phyloP scores from a whole-genome alignment of 2,888 invertebrate species.

The Drosophila glabriapex region DNA sequence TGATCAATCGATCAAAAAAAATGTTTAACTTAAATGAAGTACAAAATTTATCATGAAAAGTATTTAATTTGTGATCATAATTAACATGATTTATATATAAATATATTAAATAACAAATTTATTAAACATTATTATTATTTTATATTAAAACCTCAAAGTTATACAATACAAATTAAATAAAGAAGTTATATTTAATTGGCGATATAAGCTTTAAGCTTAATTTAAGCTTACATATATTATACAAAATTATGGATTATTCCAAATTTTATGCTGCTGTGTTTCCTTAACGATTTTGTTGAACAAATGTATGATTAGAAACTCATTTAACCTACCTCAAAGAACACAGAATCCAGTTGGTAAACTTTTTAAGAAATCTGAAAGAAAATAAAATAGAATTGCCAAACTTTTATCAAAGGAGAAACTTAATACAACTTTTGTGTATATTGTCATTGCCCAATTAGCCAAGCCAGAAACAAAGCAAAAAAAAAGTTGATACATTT shows the following conservation, averaged over 20 bases:
- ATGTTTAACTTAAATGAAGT: neutral
- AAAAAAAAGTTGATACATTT: conserved; percentile 28
- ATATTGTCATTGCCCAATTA: conserved; percentile 32
- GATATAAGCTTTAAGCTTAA: neutral
- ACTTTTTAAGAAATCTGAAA: neutral
- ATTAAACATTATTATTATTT: neutral
- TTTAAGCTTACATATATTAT: neutral
- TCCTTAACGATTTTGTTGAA: neutral
- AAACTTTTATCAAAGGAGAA: conserved; percentile 1
- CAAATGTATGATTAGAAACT: neutral
- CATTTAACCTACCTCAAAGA: neutral
- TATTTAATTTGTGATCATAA: neutral
- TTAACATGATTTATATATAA: neutral
- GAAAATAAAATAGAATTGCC: neutral
- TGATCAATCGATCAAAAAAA: no score
- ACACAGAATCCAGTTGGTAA: neutral
- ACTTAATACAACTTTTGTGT: conserved; percentile 11
- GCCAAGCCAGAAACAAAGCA: conserved; percentile 15
- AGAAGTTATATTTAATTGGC: neutral
- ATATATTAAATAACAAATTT: neutral
- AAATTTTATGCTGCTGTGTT: neutral
- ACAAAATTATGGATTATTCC: neutral
- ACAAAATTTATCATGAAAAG: neutral
- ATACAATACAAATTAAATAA: neutral
- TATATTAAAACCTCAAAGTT: neutral